Evolutionary conservation across 2,888 invertebrate genomes (phyloP).

Genomic region (Dioctria linearis): DNA sequence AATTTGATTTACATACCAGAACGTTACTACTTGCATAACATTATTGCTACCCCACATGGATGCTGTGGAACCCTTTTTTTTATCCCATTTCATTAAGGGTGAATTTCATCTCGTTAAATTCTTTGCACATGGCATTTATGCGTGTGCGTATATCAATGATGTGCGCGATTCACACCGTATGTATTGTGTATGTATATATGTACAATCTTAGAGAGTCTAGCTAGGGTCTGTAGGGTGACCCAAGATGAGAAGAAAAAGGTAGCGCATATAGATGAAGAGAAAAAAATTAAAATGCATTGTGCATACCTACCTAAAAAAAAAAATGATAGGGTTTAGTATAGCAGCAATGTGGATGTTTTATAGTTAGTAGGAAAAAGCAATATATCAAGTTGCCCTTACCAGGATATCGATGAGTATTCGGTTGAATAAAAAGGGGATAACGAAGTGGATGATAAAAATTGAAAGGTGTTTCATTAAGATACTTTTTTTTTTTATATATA

Average conservation of each 20-base stretch:
- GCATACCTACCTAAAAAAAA: slow-evolving; percentile 54
- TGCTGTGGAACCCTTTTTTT: slow-evolving; percentile 60
- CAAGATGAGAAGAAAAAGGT: slow-evolving; percentile 57
- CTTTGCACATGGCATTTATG: slow-evolving; percentile 42
- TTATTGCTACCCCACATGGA: slow-evolving; percentile 59
- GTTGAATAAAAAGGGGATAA: slow-evolving; percentile 31
- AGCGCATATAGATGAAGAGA: slow-evolving; percentile 46
- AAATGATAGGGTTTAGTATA: slow-evolving; percentile 51
- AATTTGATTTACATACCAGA: slow-evolving; percentile 71
- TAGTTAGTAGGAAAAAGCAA: slow-evolving; percentile 26
- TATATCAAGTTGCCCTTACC: slow-evolving; percentile 42
- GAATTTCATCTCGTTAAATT: slow-evolving; percentile 43
- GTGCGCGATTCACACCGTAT: background rate
- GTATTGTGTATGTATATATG: background rate
- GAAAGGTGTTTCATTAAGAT: background rate
- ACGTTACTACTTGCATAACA: slow-evolving; percentile 60
- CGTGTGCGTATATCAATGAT: background rate
- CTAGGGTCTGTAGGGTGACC: slow-evolving; percentile 33
- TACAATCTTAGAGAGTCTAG: background rate
- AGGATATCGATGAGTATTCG: background rate
- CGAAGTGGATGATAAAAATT: slow-evolving; percentile 24
- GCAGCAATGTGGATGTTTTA: background rate
- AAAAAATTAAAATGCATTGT: slow-evolving; percentile 60
- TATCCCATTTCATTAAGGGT: slow-evolving; percentile 46
- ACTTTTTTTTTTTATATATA: no score